A percentile compares a stretch with the other conserved stretches of the same genome.
phyloP scores from a whole-genome alignment of 2,888 invertebrate genomes.

The Meteorus cinctellus region DNA sequence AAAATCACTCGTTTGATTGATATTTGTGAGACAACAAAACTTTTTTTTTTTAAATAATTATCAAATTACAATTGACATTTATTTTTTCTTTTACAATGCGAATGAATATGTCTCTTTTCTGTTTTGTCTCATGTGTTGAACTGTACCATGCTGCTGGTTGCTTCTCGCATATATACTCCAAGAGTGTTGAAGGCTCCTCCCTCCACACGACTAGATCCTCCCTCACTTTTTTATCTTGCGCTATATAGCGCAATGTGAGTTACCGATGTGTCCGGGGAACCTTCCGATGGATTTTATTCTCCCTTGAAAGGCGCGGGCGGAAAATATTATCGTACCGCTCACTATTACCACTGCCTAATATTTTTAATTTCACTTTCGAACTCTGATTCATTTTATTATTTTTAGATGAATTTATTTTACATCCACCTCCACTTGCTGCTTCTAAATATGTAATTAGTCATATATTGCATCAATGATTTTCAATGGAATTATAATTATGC shows the following conservation, averaged over 20 bases:
- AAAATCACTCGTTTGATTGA: neutral
- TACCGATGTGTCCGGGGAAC: constrained; percentile 15
- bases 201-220: constrained; percentile 60
- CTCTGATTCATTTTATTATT: no score
- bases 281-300: constrained; percentile 1
- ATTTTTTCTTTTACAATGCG: neutral
- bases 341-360: no score
- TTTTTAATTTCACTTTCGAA: no score
- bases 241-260: constrained; percentile 45
- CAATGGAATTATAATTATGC: no score
- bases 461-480: no score
- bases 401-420: no score
- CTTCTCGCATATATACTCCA: constrained; percentile 70
- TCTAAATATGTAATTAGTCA: no score
- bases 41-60: neutral
- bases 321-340: no score
- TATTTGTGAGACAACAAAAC: neutral
- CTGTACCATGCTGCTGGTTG: constrained; percentile 67
- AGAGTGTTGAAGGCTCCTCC: constrained; percentile 57
- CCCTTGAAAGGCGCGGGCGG: no score
- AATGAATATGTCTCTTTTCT: constrained; percentile 53
- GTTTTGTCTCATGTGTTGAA: constrained; percentile 69
- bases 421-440: no score
- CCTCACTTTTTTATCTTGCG: constrained; percentile 64
- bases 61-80: no score